A percentile compares a stretch with the other conserved stretches of the same genome.
These are phyloP conservation scores for Nezara viridula DNA, from an alignment of 2,888 invertebrate species.

Conservation along the genomic window DNA sequence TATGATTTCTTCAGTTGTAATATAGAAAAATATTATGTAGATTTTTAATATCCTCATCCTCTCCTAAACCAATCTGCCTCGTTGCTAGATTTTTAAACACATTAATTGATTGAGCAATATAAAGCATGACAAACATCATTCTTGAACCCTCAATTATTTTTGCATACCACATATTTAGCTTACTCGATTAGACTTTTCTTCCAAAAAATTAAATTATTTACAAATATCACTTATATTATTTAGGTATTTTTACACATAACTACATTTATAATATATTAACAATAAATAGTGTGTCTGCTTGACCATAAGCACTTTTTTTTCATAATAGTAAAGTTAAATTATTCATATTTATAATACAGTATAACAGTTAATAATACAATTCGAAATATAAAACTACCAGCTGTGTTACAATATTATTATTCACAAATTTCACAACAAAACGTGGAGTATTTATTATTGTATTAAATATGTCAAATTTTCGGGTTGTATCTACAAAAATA, in stretches of 20 bases:
- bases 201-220: background rate
- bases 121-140: slow-evolving; percentile 1
- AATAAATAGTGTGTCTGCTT: background rate
- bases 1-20: background rate
- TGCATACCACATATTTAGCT: background rate
- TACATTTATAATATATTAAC: background rate
- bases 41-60: background rate
- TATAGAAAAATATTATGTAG: background rate
- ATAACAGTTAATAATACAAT: background rate
- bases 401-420: background rate
- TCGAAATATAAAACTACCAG: background rate
- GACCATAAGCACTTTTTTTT: slow-evolving; percentile 15
- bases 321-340: background rate
- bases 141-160: background rate
- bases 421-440: background rate
- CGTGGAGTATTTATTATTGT: background rate
- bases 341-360: background rate
- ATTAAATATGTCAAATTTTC: background rate
- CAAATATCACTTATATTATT: slow-evolving; percentile 14
- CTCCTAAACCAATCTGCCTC: background rate
- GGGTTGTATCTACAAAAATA: background rate
- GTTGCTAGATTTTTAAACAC: background rate
- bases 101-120: slow-evolving; percentile 35
- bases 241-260: background rate
- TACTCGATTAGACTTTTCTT: background rate